These are phyloP conservation scores for Synanthedon vespiformis DNA, from an alignment of 2,888 invertebrate species.

Conservation along the genomic window DNA sequence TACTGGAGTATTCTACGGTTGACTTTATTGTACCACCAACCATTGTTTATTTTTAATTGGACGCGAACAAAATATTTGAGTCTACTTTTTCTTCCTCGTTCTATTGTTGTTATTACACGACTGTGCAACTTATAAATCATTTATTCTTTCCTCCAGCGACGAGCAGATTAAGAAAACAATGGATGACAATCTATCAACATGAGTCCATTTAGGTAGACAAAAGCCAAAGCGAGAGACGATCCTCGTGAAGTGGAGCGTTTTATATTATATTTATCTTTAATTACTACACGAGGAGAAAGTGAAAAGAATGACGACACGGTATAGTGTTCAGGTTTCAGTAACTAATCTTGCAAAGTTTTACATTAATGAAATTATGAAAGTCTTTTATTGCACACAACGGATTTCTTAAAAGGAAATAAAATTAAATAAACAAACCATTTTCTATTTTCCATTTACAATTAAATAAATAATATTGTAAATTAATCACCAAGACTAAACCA, in stretches of 20 bases:
- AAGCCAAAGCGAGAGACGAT: conserved; percentile 40
- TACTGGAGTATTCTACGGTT: no score
- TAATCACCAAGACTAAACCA: no score
- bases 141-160: conserved; percentile 47
- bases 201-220: conserved; percentile 57
- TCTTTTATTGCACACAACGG: no score
- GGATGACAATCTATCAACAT: conserved; percentile 58
- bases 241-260: conserved; percentile 55
- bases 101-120: conserved; percentile 8
- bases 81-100: conserved; percentile 8
- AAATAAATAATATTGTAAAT: no score
- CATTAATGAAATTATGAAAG: not conserved
- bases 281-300: conserved; percentile 48
- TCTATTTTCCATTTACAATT: no score
- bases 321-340: not conserved
- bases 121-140: conserved; percentile 48
- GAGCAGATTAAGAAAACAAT: conserved; percentile 62
- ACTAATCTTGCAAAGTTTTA: not conserved
- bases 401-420: no score
- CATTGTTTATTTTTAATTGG: not conserved
- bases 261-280: conserved; percentile 70
- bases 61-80: not conserved
- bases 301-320: not conserved
- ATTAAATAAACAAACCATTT: no score
- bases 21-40: not conserved